Evolutionary conservation across 2,888 invertebrate species (phyloP), one percentile per base, ranked within the genome.

Genomic region (Oligia latruncula): DNA sequence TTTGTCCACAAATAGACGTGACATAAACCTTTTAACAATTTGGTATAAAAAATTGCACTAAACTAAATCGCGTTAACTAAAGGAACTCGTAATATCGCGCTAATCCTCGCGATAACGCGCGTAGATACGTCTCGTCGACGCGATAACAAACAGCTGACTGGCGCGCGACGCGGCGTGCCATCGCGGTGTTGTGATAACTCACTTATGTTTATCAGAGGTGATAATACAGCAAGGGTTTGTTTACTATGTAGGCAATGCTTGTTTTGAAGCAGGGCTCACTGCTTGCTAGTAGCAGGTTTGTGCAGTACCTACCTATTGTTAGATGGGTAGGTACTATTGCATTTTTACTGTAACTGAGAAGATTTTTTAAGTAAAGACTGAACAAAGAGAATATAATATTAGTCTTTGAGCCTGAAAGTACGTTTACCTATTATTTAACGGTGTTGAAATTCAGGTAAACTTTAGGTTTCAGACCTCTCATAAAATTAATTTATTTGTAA

Each of bases 71-170:
- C 20, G 29, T 11, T 17, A 46, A 46, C 46, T 46, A 49, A 17
- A 52, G 23, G 11, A 43, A 29, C 5, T 49, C 15, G 29, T 77
- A 49, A 40, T 64, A 71, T 66, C 78, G 43, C 60, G 49, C 60
- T 43, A 23, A 52, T 17, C 9, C 35, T 9, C 29, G 66, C 77
- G 80, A 82, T 82, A 85, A 67, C 52, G 13, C 65, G 40, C 65
- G 71, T 64, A 29, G 52, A n/a, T 74, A 68, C 90, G 91, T 85
- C 81, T 81, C 49, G 79, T 64, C 78, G 83, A 43, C 58, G 43
- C 80, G 91, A 89, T 90, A 84, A 84, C 88, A 52, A 87, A 89
- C 91, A 89, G 91, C 91, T 91, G 91, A 91, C 88, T 91, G 84
- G 68, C 77, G 55, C 52, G 20, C 52, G 20, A 29, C 80, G 29